Base-by-base conservation (phyloP, 1,140 invertebrate species). In the Mercenaria mercenaria region DNA sequence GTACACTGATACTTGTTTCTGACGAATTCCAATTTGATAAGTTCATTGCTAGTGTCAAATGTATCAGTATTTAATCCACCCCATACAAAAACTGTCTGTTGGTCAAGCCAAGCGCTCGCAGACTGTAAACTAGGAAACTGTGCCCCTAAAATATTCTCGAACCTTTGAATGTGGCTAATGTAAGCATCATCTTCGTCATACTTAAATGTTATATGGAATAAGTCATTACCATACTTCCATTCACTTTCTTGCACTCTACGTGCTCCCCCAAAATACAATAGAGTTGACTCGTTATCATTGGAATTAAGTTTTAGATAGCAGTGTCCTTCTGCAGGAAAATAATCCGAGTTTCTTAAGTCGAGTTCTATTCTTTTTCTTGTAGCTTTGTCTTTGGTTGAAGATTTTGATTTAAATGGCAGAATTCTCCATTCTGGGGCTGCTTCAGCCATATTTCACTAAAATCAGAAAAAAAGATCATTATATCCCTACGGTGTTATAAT, bases 371-470 rank as follows among this genome's bases (percentile, higher is more conserved):
- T 77, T 26, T 76, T 47, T 77, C 74, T 50, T 20, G 39, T 77
- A n/a, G 74, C 41, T 77, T 77, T 77, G 15, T 39, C 41, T 29
- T 77, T 77, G 10, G n/a, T 32, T 1, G 26, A 0, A 26, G 74
- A 77, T 47, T 77, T 77, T 77, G 74, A 77, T 77, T 77, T 77
- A 47, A 43, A 43, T 26, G 74, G 43, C 15, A 77, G 47, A 77
- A 77, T 13, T 18, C n/a, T 29, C 64, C 64, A 67, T 10, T 61
- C 56, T 8, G 20, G 23, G 6, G 8, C 26, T 23, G 56, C 56
- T 10, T 11, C 8, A 6, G 56, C 56, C 56, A 61, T 61, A n/a
- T n/a, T 61, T 61, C 56, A 11, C 56, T 61, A 29, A 61, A 61
- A 61, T 23, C 20, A 20, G 4, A 61, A 61, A 61, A 47, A 47